Base-by-base conservation (phyloP, 2,797 vertebrate genomes). In the Pangasius larnaudii region DNA sequence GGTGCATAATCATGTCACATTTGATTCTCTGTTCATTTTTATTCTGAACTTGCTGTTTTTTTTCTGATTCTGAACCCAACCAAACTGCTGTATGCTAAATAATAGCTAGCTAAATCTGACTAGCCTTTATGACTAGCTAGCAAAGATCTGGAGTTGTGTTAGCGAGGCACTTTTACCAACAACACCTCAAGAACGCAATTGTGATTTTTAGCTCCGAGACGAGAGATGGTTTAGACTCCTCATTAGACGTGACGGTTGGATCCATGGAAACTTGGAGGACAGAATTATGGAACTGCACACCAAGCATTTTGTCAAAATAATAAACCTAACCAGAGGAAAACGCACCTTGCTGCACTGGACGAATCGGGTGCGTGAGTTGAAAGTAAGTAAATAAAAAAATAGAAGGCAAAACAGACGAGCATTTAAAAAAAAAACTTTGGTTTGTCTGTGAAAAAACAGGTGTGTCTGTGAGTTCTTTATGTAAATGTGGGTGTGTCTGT, bases 221-320 rank as follows among this genome's bases (percentile, higher is more conserved):
- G 4, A 14, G 27, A 67, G 69, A 5, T 72, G 19, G 33, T 19
- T 14, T 39, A 42, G 8, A 72, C 36, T 42, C 69, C 67, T 10
- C 33, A 14, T 36, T 22, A 22, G 33, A 36, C 7, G 33, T 0
- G 5, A 18, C 16, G 3, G 16, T 19, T 39, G 14, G 42, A 49
- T 27, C 42, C 42, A 0, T 24, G 14, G 27, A 49, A 49, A n/a
- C 24, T 27, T n/a, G 10, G 42, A 49, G 72, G n/a, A 49, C 24
- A 27, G 72, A 46, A 75, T 75, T 27, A 75, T 75, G 72, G 24
- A 42, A 74, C 46, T 72, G 8, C 69, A 72, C 69, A 72, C 69
- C 39, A 42, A 42, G 9, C 36, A 36, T 39, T 71, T 19, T 3
- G 33, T 9, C 33, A 67, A 67, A 67, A 67, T 22, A 71, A 71